Conservation (phyloP, 2,797 vertebrate genomes). For the Tenualosa thibaudeaui region DNA sequence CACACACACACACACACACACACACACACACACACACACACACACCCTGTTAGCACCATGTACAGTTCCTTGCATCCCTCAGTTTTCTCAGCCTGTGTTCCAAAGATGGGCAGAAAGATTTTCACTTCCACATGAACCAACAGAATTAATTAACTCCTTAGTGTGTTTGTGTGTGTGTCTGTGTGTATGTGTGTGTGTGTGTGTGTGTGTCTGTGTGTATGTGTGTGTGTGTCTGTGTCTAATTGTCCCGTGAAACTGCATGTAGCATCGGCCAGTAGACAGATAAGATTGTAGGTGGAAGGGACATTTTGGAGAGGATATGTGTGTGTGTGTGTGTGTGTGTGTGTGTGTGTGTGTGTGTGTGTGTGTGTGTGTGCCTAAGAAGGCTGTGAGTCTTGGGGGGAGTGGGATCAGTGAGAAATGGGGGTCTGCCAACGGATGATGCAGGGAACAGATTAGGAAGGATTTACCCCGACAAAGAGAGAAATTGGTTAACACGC, state of each 20-base stretch:
- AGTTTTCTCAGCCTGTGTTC: no score
- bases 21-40: not conserved
- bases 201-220: not conserved
- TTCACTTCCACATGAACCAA: not conserved
- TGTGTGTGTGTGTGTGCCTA: not conserved
- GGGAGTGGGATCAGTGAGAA: not conserved
- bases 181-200: conserved; percentile 3
- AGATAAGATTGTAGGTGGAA: not conserved
- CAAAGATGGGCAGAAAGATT: not conserved
- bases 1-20: conserved; percentile 19
- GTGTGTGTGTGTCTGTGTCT: not conserved
- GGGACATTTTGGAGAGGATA: not conserved
- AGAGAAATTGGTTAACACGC: not conserved
- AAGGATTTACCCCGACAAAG: not conserved
- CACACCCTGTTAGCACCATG: no score
- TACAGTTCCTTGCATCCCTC: no score
- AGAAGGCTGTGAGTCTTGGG: not conserved
- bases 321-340: not conserved
- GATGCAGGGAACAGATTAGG: conserved; percentile 1
- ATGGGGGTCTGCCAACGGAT: not conserved
- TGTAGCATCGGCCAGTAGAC: not conserved
- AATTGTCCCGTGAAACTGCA: conserved; percentile 1
- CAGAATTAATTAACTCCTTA: not conserved
- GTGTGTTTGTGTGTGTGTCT: not conserved
- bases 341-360: not conserved